Conservation (phyloP, 2,797 vertebrate genomes). For the Fundulus diaphanus region DNA sequence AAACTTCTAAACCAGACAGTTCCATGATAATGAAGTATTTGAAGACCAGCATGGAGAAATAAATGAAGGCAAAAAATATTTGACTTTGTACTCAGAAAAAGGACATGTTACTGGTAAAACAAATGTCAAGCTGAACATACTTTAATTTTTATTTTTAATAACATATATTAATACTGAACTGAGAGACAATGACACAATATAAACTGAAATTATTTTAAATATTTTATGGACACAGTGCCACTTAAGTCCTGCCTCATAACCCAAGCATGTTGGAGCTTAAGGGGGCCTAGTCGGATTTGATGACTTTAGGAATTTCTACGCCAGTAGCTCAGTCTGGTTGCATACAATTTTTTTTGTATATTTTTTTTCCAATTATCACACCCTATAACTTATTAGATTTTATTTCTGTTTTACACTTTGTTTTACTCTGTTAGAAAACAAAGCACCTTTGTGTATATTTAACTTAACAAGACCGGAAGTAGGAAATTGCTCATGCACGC, state of each 20-base stretch:
- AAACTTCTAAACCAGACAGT: constrained; percentile 67
- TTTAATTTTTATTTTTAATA: background rate
- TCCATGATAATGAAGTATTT: constrained; percentile 63
- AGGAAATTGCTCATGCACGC: no score
- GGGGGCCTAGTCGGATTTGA: no score
- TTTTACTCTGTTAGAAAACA: no score
- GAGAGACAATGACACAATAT: constrained; percentile 40
- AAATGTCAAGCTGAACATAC: constrained; percentile 15
- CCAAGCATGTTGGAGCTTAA: background rate
- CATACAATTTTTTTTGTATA: no score
- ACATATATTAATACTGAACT: constrained; percentile 1
- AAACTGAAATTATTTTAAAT: constrained; percentile 20
- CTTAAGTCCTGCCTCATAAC: background rate
- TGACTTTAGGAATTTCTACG: no score
- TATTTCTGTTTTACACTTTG: no score
- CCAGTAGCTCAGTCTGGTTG: no score
- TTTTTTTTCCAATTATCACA: no score
- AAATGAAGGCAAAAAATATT: constrained; percentile 10
- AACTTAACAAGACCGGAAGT: no score
- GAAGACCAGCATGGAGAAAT: constrained; percentile 34
- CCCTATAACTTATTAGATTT: no score
- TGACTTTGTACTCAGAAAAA: background rate
- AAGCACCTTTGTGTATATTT: no score
- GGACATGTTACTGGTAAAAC: background rate
- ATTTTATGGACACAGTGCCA: constrained; percentile 3